Percentiles rank a stretch among this genome's conserved stretches.
phyloP scores from a whole-genome alignment of 2,113 vertebrate species.

The Willisornis vidua region DNA sequence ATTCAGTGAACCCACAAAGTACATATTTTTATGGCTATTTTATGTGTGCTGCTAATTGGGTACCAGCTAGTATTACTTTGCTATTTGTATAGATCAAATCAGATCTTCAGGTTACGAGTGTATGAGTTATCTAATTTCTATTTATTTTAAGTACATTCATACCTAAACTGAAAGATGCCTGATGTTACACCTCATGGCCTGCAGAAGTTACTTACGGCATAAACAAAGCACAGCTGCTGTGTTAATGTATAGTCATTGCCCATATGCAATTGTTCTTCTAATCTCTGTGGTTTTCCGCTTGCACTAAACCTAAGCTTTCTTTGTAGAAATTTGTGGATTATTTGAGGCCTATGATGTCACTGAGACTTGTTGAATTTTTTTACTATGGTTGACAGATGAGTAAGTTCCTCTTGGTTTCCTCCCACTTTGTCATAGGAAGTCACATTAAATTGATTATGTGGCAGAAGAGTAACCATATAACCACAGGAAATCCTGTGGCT shows the following conservation, averaged over 20 bases:
- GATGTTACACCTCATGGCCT: neutral
- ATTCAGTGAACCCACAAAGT: neutral
- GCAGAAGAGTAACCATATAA: constrained; percentile 41
- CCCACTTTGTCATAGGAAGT: constrained; percentile 58
- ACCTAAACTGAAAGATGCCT: neutral
- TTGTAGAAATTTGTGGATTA: neutral
- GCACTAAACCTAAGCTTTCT: neutral
- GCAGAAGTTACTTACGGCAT: neutral
- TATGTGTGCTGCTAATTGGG: neutral
- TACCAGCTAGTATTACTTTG: neutral
- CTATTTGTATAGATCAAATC: neutral
- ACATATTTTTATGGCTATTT: neutral
- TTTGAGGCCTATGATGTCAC: neutral
- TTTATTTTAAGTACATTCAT: neutral
- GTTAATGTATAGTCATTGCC: neutral
- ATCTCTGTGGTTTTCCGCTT: neutral
- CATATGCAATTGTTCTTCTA: neutral
- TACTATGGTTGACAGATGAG: constrained; percentile 34
- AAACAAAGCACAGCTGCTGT: neutral
- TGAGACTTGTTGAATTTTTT: neutral
- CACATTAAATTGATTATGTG: constrained; percentile 41
- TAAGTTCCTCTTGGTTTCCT: constrained; percentile 55
- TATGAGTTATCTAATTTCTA: neutral
- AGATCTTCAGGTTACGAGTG: neutral
- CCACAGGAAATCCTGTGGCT: constrained; percentile 78